Percentiles rank a stretch among this genome's conserved stretches.
These are phyloP conservation scores for Neuroterus valhalla DNA, from an alignment of 1,140 invertebrate species.

Conservation along the genomic window DNA sequence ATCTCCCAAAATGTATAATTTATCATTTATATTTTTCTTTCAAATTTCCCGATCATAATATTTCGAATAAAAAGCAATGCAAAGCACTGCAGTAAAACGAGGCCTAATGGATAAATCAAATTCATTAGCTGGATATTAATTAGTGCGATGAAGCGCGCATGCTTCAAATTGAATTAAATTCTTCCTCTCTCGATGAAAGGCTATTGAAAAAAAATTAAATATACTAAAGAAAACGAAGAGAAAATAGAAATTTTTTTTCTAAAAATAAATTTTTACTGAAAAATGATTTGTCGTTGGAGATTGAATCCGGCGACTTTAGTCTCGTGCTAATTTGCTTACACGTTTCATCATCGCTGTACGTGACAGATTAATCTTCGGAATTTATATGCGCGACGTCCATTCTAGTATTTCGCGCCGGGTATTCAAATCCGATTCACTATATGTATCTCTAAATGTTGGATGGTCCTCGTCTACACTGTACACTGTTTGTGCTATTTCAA, in stretches of 20 bases:
- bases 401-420: conserved; percentile 28
- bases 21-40: not conserved
- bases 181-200: not conserved
- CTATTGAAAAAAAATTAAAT: too few relatives aligned
- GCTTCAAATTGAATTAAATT: not conserved
- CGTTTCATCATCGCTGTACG: conserved; percentile 26
- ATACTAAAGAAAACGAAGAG: too few relatives aligned
- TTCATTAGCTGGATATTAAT: not conserved
- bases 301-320: conserved; percentile 3
- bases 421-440: conserved; percentile 31
- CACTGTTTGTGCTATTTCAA: conserved; percentile 17
- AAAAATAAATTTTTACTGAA: not conserved
- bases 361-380: conserved; percentile 30
- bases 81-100: not conserved
- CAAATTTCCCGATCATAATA: not conserved
- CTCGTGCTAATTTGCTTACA: conserved; percentile 26
- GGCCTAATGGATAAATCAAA: conserved; percentile 1
- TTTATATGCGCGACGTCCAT: conserved; percentile 30
- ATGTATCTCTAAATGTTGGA: conserved; percentile 15
- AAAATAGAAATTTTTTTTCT: not conserved
- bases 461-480: conserved; percentile 23
- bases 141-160: not conserved
- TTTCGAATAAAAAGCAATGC: not conserved
- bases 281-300: not conserved
- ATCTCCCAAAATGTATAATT: not conserved